Percentiles rank a stretch among this genome's conserved stretches.
Evolutionary conservation across 2,797 vertebrate species (phyloP).

Genomic region (Tangara arthus): DNA sequence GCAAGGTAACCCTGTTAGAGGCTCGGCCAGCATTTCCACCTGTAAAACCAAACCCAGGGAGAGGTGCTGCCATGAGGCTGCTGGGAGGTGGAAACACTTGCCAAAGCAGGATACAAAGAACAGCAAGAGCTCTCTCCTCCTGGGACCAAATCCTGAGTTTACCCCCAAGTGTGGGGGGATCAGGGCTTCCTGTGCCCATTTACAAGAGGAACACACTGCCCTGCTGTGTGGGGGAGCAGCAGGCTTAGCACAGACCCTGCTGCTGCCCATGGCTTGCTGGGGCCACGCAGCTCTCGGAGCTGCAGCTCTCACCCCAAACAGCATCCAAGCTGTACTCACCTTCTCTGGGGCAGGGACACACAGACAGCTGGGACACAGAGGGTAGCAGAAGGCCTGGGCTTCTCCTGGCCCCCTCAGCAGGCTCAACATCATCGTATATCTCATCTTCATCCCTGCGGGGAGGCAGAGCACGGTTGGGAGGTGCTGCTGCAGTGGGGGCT

Average conservation of each 20-base stretch:
- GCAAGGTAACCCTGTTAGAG: background rate
- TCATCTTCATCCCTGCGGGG: background rate
- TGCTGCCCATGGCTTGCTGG: fast-evolving
- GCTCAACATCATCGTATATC: slow-evolving; percentile 12
- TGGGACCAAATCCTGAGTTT: background rate
- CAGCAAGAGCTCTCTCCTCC: background rate
- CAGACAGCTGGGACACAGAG: background rate
- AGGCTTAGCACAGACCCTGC: background rate
- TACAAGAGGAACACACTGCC: background rate
- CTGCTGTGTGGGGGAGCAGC: fast-evolving
- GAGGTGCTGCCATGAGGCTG: background rate
- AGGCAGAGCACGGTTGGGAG: background rate
- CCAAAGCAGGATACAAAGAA: background rate
- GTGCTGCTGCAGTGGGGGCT: background rate
- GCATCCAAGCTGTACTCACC: background rate
- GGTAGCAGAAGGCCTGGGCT: background rate
- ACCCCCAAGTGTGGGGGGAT: fast-evolving
- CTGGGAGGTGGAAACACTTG: background rate
- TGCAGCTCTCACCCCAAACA: background rate
- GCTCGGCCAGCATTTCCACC: background rate
- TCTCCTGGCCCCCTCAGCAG: background rate
- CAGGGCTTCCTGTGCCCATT: background rate
- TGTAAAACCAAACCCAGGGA: background rate
- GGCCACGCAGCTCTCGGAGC: background rate
- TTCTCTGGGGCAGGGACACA: background rate